phyloP scores from a whole-genome alignment of 2,113 vertebrate genomes.

The Rhinogobius similis region DNA sequence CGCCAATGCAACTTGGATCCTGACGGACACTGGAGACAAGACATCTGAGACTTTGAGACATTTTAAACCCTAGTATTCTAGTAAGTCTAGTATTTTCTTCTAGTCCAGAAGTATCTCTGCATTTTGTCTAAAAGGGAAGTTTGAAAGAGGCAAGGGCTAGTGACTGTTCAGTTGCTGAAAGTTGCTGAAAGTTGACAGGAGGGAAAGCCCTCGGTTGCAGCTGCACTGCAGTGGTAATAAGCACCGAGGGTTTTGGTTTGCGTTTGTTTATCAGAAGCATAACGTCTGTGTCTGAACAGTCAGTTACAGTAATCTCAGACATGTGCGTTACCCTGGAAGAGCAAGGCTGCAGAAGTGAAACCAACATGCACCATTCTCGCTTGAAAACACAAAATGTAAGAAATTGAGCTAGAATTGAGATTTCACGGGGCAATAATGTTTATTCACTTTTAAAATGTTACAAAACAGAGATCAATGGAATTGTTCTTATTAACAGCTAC shows the following conservation, averaged over 20 bases:
- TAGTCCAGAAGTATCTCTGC: conserved; percentile 5
- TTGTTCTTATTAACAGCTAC: background rate
- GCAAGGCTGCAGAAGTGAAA: conserved; percentile 54
- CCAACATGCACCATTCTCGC: background rate
- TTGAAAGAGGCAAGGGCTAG: background rate
- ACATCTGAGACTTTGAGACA: background rate
- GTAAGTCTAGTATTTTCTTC: background rate
- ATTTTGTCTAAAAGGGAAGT: background rate
- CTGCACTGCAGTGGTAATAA: background rate
- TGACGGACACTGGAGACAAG: background rate
- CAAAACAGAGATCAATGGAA: background rate
- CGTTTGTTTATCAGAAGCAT: background rate
- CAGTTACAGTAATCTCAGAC: conserved; percentile 23
- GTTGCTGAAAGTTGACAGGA: background rate
- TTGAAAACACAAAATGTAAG: conserved; percentile 25
- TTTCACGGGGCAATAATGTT: background rate
- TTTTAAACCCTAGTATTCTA: background rate
- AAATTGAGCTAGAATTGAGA: too few species aligned
- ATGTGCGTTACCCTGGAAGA: background rate
- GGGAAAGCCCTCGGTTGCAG: conserved; percentile 13
- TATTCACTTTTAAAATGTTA: background rate
- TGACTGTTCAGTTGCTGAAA: background rate
- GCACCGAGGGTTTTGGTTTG: conserved; percentile 24
- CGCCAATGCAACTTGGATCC: background rate
- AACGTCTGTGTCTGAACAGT: background rate